phyloP scores from a whole-genome alignment of 2,888 invertebrate species.

The Pyrgus malvae region DNA sequence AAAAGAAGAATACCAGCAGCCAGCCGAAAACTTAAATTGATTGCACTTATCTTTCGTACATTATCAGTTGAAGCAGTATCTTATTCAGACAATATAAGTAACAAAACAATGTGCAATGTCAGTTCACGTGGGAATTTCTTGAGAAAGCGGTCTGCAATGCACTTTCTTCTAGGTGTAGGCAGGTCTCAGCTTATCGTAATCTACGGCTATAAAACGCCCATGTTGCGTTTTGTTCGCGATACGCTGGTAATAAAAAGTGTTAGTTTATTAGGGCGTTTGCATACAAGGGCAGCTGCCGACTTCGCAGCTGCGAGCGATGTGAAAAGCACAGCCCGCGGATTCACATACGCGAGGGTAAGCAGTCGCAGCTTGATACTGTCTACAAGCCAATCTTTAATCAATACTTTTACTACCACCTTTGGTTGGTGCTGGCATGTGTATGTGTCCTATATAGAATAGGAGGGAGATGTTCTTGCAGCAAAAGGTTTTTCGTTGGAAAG shows the following conservation, averaged over 20 bases:
- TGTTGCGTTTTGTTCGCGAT: constrained; percentile 38
- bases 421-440: no score
- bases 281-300: constrained; percentile 66
- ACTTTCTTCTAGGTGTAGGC: constrained; percentile 10
- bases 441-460: no score
- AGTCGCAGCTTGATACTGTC: constrained; percentile 53
- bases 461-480: no score
- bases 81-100: no score
- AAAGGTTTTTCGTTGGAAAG: no score
- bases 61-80: no score
- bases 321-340: constrained; percentile 65
- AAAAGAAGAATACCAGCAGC: no score
- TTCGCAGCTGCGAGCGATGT: constrained; percentile 70
- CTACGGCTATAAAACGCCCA: constrained; percentile 46
- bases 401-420: no score
- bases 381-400: neutral
- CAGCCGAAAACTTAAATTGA: no score
- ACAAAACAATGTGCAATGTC: neutral
- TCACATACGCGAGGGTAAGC: constrained; percentile 61
- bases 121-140: constrained; percentile 5
- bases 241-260: constrained; percentile 66
- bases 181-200: constrained; percentile 37
- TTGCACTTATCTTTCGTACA: no score
- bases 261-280: constrained; percentile 79
- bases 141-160: neutral